Evolutionary conservation across 2,888 invertebrate genomes (phyloP).

Genomic region (Charanyca ferruginea): DNA sequence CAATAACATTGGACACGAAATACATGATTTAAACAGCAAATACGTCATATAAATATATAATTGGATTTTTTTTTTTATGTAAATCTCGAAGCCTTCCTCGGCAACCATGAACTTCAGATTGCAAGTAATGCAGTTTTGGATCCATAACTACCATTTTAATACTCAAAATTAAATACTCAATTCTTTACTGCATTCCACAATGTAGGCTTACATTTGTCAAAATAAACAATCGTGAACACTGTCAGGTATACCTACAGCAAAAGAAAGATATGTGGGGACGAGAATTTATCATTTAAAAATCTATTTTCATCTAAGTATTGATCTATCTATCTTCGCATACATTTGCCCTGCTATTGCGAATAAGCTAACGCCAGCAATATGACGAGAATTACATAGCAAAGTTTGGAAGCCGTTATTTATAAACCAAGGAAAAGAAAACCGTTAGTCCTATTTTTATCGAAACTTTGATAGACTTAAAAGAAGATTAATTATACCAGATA

Average conservation of each 20-base stretch:
- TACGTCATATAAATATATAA: slow-evolving; percentile 8
- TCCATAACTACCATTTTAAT: background rate
- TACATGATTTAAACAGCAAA: slow-evolving; percentile 9
- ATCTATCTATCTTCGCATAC: background rate
- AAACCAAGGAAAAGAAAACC: background rate
- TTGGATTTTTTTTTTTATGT: slow-evolving; percentile 4
- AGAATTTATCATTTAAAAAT: no score
- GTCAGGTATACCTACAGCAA: no score
- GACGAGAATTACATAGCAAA: slow-evolving; percentile 1
- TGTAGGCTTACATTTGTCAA: no score
- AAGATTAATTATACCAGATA: background rate
- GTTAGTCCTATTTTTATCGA: slow-evolving; percentile 7
- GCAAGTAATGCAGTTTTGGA: background rate
- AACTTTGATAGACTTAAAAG: slow-evolving; percentile 6
- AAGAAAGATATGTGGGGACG: no score
- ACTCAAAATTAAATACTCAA: no score
- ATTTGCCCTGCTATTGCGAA: background rate
- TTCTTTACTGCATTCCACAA: no score
- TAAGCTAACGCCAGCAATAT: background rate
- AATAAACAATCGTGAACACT: no score
- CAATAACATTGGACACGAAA: slow-evolving; percentile 19
- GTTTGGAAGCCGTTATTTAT: slow-evolving; percentile 1
- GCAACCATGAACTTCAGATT: slow-evolving; percentile 3
- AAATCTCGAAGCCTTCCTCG: slow-evolving; percentile 1
- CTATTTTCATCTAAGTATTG: no score